Percentiles rank a stretch among this genome's conserved stretches.
Conservation (phyloP, 2,888 invertebrate genomes). For the Malthinus seriepunctatus region DNA sequence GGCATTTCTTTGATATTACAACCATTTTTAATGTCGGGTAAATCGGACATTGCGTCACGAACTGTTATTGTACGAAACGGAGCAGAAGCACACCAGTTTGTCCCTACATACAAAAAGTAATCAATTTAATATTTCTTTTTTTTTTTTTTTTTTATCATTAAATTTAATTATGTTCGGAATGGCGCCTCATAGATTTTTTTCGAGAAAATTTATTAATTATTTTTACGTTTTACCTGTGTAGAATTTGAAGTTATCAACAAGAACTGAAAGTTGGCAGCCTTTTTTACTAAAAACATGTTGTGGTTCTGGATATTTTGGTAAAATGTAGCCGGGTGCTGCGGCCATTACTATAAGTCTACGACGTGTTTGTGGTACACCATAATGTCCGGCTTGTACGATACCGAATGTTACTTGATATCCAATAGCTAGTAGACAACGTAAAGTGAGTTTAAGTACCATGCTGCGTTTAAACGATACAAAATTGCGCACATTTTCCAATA, state of each 20-base stretch:
- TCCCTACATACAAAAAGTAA: too few relatives aligned
- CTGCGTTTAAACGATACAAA: slow-evolving; percentile 82
- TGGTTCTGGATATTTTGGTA: slow-evolving; percentile 81
- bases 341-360: slow-evolving; percentile 75
- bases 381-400: slow-evolving; percentile 83
- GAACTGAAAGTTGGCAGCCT: slow-evolving; percentile 66
- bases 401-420: slow-evolving; percentile 88
- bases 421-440: slow-evolving; percentile 77
- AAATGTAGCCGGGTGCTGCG: slow-evolving; percentile 74
- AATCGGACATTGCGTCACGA: slow-evolving; percentile 81
- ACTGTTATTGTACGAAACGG: slow-evolving; percentile 77
- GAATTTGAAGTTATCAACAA: slow-evolving; percentile 60
- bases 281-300: slow-evolving; percentile 72
- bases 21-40: slow-evolving; percentile 76
- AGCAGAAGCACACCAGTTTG: slow-evolving; percentile 69
- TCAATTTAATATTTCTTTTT: too few relatives aligned
- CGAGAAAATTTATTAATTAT: too few relatives aligned
- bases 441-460: slow-evolving; percentile 79
- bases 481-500: slow-evolving; percentile 85
- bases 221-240: slow-evolving; percentile 51
- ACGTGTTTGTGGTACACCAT: slow-evolving; percentile 82
- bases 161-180: too few relatives aligned
- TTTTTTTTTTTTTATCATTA: too few relatives aligned
- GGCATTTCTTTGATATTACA: slow-evolving; percentile 69
- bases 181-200: too few relatives aligned